Percentiles rank a stretch among this genome's conserved stretches.
Conservation (phyloP, 2,888 invertebrate genomes). For the Platycnemis pennipes region DNA sequence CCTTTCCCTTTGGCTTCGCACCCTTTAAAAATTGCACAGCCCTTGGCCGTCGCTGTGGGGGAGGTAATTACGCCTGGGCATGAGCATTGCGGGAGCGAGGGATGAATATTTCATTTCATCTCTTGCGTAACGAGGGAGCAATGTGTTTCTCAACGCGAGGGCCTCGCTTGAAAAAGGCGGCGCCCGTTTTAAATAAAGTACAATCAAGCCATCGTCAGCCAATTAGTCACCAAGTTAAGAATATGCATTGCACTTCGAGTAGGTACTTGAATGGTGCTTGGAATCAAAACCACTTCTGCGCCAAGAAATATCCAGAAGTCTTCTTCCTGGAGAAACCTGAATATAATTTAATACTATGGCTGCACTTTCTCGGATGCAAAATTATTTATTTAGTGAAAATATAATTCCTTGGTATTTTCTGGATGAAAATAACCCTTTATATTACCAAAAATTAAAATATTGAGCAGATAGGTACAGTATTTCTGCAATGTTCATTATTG, state of each 20-base stretch:
- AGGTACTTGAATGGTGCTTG: background rate
- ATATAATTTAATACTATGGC: background rate
- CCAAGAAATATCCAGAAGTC: background rate
- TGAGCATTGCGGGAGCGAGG: background rate
- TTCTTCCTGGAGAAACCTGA: background rate
- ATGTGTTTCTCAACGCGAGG: background rate
- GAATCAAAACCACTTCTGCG: background rate
- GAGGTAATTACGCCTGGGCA: background rate
- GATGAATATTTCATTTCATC: slow-evolving; percentile 17
- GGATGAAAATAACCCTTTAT: too few relatives aligned
- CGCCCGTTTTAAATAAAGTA: background rate
- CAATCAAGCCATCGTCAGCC: background rate
- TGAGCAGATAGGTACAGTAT: too few relatives aligned
- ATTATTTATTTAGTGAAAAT: too few relatives aligned
- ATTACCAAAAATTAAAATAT: too few relatives aligned
- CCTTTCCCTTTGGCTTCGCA: background rate
- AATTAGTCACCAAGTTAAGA: background rate
- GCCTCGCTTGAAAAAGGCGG: background rate
- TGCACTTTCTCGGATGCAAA: too few relatives aligned
- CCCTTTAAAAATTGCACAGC: background rate
- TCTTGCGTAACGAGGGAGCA: background rate
- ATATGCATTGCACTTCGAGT: background rate
- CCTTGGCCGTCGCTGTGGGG: background rate
- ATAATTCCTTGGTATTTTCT: too few relatives aligned
- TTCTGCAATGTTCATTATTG: too few relatives aligned